Percentiles rank a stretch among this genome's conserved stretches.
These are phyloP conservation scores for rabbit (Oryctolagus cuniculus) DNA, from an alignment of 2,113 vertebrate species.

Conservation along the genomic window mOryCun1.1 NC_091453.1:115361001-115361500, in stretches of 20 bases:
- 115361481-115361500: too few relatives aligned
- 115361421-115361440: too few relatives aligned
- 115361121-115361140: background rate
- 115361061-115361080: background rate
- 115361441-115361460: too few relatives aligned
- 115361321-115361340: too few relatives aligned
- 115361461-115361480: too few relatives aligned
- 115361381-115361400: too few relatives aligned
- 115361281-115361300: background rate
- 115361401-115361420: too few relatives aligned
- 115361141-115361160: background rate
- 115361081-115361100: background rate
- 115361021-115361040: background rate
- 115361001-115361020: constrained; percentile 12
- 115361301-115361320: background rate
- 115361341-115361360: too few relatives aligned
- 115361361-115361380: too few relatives aligned
- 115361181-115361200: background rate
- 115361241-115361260: background rate
- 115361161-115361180: background rate
- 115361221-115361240: background rate
- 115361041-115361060: background rate
- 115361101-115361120: background rate
- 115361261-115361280: background rate
- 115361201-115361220: background rate